phyloP scores from a whole-genome alignment of 2,113 vertebrate species.

The Corythornis cristatus region DNA sequence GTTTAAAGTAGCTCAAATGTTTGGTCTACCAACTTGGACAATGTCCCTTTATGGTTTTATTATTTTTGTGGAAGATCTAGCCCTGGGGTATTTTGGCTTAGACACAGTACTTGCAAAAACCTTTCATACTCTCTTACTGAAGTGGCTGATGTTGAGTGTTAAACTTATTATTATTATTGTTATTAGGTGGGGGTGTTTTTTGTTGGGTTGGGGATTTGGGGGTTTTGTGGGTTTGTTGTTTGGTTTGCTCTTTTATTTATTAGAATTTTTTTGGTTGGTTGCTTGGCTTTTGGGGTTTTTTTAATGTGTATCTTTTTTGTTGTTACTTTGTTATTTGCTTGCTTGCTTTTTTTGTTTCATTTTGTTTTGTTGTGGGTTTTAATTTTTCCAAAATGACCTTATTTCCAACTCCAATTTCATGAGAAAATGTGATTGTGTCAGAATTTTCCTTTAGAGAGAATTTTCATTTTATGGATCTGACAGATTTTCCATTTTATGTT shows the following conservation, averaged over 20 bases:
- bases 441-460: conserved; percentile 71
- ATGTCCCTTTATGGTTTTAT: conserved; percentile 52
- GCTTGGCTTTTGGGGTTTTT: neutral
- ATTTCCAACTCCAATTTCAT: conserved; percentile 55
- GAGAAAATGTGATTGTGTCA: conserved; percentile 65
- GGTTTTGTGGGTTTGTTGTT: neutral
- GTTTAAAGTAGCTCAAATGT: conserved; percentile 38
- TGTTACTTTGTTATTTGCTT: too few relatives aligned
- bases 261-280: too few relatives aligned
- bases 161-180: neutral
- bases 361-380: neutral
- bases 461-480: conserved; percentile 73
- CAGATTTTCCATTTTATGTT: conserved; percentile 75
- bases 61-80: conserved; percentile 28
- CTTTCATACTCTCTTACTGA: conserved; percentile 38
- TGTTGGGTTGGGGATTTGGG: too few relatives aligned
- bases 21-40: conserved; percentile 49
- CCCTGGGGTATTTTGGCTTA: conserved; percentile 54
- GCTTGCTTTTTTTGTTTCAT: too few relatives aligned
- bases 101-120: conserved; percentile 60
- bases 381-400: conserved; percentile 4
- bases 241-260: too few relatives aligned
- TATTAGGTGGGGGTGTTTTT: too few relatives aligned
- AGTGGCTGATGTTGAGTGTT: conserved; percentile 22
- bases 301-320: too few relatives aligned